A percentile compares a stretch with the other conserved stretches of the same genome.
phyloP scores from a whole-genome alignment of 1,140 invertebrate species.

The Scaptomyza graminum region DNA sequence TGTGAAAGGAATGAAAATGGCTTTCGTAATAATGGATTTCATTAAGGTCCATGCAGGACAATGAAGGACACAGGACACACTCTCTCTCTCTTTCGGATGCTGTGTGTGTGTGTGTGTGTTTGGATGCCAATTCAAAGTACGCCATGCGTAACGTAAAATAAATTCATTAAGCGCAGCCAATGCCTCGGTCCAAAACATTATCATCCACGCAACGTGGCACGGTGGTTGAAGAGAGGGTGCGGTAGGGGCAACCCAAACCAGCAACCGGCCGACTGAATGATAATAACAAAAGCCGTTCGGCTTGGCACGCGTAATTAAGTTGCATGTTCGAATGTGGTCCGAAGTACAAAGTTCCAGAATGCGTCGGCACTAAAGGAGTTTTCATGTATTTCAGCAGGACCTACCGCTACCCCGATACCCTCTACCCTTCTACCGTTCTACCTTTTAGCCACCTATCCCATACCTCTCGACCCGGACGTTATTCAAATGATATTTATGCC shows the following conservation, averaged over 20 bases:
- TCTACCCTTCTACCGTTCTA: too few species aligned
- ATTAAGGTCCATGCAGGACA: slow-evolving; percentile 77
- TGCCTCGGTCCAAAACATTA: slow-evolving; percentile 70
- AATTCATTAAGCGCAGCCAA: slow-evolving; percentile 88
- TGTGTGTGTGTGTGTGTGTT: slow-evolving; percentile 41
- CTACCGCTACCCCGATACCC: background rate
- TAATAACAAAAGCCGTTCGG: slow-evolving; percentile 77
- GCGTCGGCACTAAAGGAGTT: background rate
- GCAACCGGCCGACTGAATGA: slow-evolving; percentile 62
- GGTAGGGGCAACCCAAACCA: slow-evolving; percentile 8
- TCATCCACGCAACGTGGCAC: slow-evolving; percentile 51
- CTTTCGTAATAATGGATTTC: slow-evolving; percentile 81
- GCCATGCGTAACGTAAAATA: slow-evolving; percentile 80
- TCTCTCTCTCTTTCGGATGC: background rate
- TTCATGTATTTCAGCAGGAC: too few species aligned
- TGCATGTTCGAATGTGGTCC: slow-evolving; percentile 64
- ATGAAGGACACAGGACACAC: slow-evolving; percentile 36
- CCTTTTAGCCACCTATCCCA: background rate
- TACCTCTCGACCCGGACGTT: slow-evolving; percentile 19
- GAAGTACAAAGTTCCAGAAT: slow-evolving; percentile 27
- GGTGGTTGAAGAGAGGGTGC: slow-evolving; percentile 9
- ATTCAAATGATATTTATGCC: slow-evolving; percentile 66
- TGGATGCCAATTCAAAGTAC: slow-evolving; percentile 77
- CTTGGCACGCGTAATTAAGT: slow-evolving; percentile 79
- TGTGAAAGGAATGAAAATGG: slow-evolving; percentile 63